These are phyloP conservation scores for Grammomys surdaster DNA, from an alignment of 2,113 vertebrate genomes.

Conservation along the genomic window DNA sequence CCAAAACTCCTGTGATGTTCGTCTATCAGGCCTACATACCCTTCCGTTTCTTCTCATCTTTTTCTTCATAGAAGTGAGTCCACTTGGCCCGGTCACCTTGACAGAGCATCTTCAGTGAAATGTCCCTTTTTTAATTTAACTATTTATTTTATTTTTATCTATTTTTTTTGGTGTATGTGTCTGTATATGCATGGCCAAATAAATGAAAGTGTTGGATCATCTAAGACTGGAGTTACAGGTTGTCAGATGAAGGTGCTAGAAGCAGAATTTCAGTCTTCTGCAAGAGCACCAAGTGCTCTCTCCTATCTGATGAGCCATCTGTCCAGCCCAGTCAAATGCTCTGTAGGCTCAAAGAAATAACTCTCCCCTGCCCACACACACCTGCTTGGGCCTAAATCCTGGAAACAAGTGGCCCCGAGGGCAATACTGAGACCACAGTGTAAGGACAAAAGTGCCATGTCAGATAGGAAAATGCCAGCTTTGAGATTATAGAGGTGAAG, in stretches of 20 bases:
- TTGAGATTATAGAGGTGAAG: neutral
- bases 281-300: neutral
- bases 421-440: neutral
- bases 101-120: neutral
- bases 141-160: neutral
- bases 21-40: neutral
- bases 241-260: neutral
- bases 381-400: neutral
- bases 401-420: neutral
- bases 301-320: neutral
- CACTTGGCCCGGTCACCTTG: neutral
- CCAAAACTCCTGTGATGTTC: neutral
- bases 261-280: too few species aligned
- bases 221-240: neutral
- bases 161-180: neutral
- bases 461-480: too few species aligned
- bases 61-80: neutral
- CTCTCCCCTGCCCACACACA: fast-evolving
- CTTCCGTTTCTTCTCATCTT: neutral
- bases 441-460: neutral
- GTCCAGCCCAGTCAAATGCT: neutral
- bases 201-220: neutral
- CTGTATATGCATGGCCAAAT: neutral
- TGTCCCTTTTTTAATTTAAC: neutral
- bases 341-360: neutral